Conservation (phyloP, 1,140 invertebrate genomes). For the Apis mellifera region Amel_HAv3.1 CM009940.2:6952501-6953000, state of each 20-base stretch:
- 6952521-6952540: not conserved
- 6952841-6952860: slow-evolving; percentile 27
- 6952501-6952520: not conserved
- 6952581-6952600: slow-evolving; percentile 56
- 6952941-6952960: slow-evolving; percentile 17
- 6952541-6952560: slow-evolving; percentile 35
- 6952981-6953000: slow-evolving; percentile 40
- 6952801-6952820: slow-evolving; percentile 22
- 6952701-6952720: not conserved
- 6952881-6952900: not conserved
- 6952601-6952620: slow-evolving; percentile 37
- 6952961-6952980: slow-evolving; percentile 29
- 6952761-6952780: slow-evolving; percentile 17
- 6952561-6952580: slow-evolving; percentile 67
- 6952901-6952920: no score
- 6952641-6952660: slow-evolving; percentile 25
- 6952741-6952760: slow-evolving; percentile 40
- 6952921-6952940: slow-evolving; percentile 9
- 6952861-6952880: no score
- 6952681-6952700: not conserved
- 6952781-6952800: not conserved
- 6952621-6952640: slow-evolving; percentile 56
- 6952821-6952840: not conserved
- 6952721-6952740: slow-evolving; percentile 17
- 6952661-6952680: slow-evolving; percentile 31